Percentiles rank a stretch among this genome's conserved stretches.
These are phyloP conservation scores for Marasmarcha lunaedactyla DNA, from an alignment of 2,888 invertebrate species.

Conservation along the genomic window DNA sequence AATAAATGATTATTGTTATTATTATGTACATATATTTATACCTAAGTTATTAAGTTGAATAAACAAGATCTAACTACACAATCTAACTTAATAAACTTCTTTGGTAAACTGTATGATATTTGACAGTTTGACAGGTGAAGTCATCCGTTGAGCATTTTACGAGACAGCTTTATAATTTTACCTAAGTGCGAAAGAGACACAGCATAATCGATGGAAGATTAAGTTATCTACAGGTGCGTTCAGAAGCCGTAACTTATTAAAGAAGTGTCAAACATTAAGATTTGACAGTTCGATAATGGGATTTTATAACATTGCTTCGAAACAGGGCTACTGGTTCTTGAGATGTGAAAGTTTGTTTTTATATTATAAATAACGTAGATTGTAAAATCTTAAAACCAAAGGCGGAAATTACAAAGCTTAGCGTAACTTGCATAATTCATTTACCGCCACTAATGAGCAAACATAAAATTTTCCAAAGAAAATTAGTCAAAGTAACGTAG, in stretches of 20 bases:
- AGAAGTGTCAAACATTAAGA: constrained; percentile 5
- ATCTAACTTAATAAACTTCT: background rate
- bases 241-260: constrained; percentile 6
- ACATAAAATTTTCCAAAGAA: no score
- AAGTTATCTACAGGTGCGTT: constrained; percentile 23
- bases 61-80: no score
- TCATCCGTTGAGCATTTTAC: constrained; percentile 1
- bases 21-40: no score
- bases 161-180: constrained; percentile 18
- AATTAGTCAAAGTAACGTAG: no score
- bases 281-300: constrained; percentile 1
- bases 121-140: background rate
- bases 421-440: no score
- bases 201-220: constrained; percentile 21
- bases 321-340: background rate
- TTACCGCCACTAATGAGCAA: no score
- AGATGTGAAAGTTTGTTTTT: no score
- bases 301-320: background rate
- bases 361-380: no score
- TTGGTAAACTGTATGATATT: background rate
- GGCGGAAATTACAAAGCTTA: no score
- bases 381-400: no score
- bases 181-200: constrained; percentile 15
- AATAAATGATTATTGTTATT: no score
- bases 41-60: no score